These are phyloP conservation scores for Echinops telfairi DNA, from an alignment of 2,113 vertebrate species.

Conservation along the genomic window DNA sequence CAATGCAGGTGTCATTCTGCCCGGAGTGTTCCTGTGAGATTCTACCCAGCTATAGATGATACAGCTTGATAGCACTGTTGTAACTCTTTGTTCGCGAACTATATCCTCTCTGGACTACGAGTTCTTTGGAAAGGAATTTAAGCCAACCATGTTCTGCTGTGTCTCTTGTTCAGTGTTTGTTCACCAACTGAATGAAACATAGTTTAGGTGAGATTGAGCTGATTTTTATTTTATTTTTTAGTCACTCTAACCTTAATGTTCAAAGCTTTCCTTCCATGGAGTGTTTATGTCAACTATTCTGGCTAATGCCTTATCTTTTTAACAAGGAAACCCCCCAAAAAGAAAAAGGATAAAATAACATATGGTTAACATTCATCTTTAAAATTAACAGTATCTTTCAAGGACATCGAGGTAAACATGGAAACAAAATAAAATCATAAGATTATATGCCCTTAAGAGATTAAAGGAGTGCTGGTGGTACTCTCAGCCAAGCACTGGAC, in stretches of 20 bases:
- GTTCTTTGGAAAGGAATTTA: slow-evolving; percentile 8
- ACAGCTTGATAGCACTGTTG: neutral
- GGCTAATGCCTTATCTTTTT: neutral
- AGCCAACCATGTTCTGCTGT: neutral
- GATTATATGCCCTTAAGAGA: slow-evolving; percentile 12
- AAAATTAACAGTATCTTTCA: slow-evolving; percentile 54
- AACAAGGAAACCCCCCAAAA: neutral
- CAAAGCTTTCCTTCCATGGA: neutral
- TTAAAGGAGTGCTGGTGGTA: too few species aligned
- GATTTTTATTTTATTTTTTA: slow-evolving; percentile 32
- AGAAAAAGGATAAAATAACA: slow-evolving; percentile 16
- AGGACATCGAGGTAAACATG: slow-evolving; percentile 5
- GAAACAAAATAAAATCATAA: slow-evolving; percentile 30
- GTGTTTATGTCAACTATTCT: slow-evolving; percentile 40
- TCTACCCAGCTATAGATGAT: neutral
- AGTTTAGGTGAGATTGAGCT: neutral
- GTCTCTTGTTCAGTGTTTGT: neutral
- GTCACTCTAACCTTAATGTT: neutral
- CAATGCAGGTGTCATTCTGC: neutral
- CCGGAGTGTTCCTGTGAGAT: neutral
- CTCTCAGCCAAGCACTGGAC: too few species aligned
- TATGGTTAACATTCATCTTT: neutral
- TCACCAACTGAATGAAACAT: neutral
- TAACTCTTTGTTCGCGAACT: neutral
- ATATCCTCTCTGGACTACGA: neutral